Conservation (phyloP, 2,888 invertebrate genomes). For the Polyommatus iphigenia region DNA sequence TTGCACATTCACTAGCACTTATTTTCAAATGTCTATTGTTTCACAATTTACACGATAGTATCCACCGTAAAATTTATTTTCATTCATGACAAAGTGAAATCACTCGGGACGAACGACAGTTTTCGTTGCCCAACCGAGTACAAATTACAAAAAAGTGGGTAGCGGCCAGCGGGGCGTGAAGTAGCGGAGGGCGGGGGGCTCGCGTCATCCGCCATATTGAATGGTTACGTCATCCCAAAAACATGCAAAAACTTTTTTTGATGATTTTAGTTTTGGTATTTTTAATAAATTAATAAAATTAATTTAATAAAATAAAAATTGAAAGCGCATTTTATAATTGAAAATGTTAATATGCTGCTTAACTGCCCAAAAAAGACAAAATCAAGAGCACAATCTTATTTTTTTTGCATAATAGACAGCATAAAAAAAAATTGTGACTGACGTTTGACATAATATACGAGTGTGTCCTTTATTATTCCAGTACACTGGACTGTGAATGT, state of each 20-base stretch:
- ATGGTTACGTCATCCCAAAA: constrained; percentile 68
- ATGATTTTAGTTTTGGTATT: background rate
- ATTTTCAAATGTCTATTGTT: constrained; percentile 32
- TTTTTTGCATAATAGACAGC: too few relatives aligned
- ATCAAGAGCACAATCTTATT: too few relatives aligned
- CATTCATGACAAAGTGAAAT: constrained; percentile 74
- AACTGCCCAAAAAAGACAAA: too few relatives aligned
- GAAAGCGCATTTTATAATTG: too few relatives aligned
- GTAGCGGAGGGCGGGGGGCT: constrained; percentile 61
- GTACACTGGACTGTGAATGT: background rate
- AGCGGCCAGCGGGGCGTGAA: constrained; percentile 43
- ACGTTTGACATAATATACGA: too few relatives aligned
- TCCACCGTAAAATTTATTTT: constrained; percentile 60
- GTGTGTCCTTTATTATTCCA: too few relatives aligned
- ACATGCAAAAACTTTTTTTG: constrained; percentile 32
- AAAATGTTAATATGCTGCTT: too few relatives aligned
- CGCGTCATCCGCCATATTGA: constrained; percentile 79
- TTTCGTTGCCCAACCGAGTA: constrained; percentile 56
- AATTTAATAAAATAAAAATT: background rate
- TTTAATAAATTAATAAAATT: background rate
- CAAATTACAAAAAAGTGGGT: constrained; percentile 35
- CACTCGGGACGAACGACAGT: constrained; percentile 63
- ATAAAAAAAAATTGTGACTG: too few relatives aligned
- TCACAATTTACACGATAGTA: constrained; percentile 45
- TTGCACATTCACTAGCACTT: constrained; percentile 52